Percentiles rank a stretch among this genome's conserved stretches.
phyloP scores from a whole-genome alignment of 2,888 invertebrate species.

The Parnassius smintheus region DNA sequence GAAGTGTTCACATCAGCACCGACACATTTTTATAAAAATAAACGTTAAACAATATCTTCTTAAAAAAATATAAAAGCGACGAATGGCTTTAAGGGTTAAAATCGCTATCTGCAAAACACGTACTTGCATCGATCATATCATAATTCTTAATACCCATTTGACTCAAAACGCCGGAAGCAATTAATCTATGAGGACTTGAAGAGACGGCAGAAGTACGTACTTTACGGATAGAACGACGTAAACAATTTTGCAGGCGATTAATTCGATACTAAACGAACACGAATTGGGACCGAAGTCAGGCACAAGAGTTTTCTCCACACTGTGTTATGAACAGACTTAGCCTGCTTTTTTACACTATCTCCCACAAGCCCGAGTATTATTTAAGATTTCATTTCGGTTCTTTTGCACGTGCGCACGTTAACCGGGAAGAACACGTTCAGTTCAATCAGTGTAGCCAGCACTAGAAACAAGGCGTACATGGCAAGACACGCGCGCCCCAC shows the following conservation, averaged over 20 bases:
- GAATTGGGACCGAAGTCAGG: slow-evolving; percentile 7
- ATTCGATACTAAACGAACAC: slow-evolving; percentile 7
- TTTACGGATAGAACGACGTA: slow-evolving; percentile 13
- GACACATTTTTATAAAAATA: slow-evolving; percentile 14
- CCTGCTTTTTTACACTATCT: slow-evolving; percentile 22
- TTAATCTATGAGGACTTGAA: slow-evolving; percentile 11
- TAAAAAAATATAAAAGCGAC: slow-evolving; percentile 26
- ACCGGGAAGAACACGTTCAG: slow-evolving; percentile 96
- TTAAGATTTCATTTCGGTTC: slow-evolving; percentile 70
- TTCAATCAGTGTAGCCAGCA: slow-evolving; percentile 94
- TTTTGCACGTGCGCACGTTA: slow-evolving; percentile 91
- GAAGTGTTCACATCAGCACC: background rate
- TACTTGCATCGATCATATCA: slow-evolving; percentile 5
- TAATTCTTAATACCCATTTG: slow-evolving; percentile 3
- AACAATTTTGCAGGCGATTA: slow-evolving; percentile 8
- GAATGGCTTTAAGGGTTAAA: slow-evolving; percentile 5
- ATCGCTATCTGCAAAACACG: slow-evolving; percentile 5
- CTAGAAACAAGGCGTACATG: slow-evolving; percentile 93
- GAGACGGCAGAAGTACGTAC: slow-evolving; percentile 19
- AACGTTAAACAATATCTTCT: slow-evolving; percentile 19
- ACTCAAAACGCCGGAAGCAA: slow-evolving; percentile 14
- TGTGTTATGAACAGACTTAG: slow-evolving; percentile 6
- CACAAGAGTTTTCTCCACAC: slow-evolving; percentile 14
- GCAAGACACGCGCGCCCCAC: slow-evolving; percentile 92
- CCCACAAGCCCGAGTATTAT: slow-evolving; percentile 22